Base-by-base conservation (phyloP, 92 coral and sea anemone genomes). In the Heteractis magnifica region DNA sequence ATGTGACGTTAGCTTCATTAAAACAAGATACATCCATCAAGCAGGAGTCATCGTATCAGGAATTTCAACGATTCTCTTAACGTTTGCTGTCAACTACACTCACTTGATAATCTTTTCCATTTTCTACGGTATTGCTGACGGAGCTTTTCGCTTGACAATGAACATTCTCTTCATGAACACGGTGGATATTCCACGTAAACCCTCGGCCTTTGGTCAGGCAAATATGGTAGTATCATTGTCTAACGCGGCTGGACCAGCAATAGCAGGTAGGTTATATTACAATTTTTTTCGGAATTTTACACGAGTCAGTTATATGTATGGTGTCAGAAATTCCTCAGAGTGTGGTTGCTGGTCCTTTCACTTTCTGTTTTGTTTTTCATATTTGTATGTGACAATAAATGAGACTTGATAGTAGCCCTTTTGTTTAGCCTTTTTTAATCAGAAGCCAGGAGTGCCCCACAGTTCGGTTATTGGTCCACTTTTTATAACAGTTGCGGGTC, bases 41-140 rank as follows among this genome's bases (percentile, higher is more conserved):
- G 23, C n/a, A 51, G 78, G 78, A 50, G 65, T 64, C 78, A 65
- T 82, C 55, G 8, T 56, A 23, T 65, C 62, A 56, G 86, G 86
- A 51, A 55, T 76, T 4, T 70, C 86, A 10, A 71, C 80, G n/a
- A 65, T 84, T 52, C 65, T 77, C 52, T 84, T 84, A 44, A 50
- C 74, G 14, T 76, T 52, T 23, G 78, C 71, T 18, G 5, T 20
- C 48, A 51, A n/a, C 59, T 82, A 82, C 79, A 72, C 82, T 49
- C 87, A 84, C 65, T 60, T 84, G 20, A 48, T 84, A 3, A 78
- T 77, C 55, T 84, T 84, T 77, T 72, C 82, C 20, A 78, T 84
- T 13, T 65, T 76, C 55, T 84, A 77, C 41, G 87, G 87, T 20
- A n/a, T 84, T 15, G 87, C 82, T 49, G 75, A 77, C 51, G 87